These are phyloP conservation scores for Abrostola triplasia DNA, from an alignment of 2,888 invertebrate species.

Conservation along the genomic window DNA sequence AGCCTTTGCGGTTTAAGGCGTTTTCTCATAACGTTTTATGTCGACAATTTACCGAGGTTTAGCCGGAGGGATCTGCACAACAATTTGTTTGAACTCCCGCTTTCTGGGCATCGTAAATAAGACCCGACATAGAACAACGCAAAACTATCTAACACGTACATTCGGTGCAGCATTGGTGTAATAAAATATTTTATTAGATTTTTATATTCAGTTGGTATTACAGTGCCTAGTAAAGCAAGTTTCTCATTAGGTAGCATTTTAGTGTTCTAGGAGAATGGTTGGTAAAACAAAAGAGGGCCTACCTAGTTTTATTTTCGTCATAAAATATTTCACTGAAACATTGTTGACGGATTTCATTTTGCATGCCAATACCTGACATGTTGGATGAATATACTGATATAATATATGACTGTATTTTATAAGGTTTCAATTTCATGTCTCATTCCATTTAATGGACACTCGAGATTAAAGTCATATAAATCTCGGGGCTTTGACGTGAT, in stretches of 20 bases:
- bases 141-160: slow-evolving; percentile 56
- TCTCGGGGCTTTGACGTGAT: no score
- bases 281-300: slow-evolving; percentile 22
- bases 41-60: slow-evolving; percentile 77
- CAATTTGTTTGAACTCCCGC: slow-evolving; percentile 74
- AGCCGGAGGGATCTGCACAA: slow-evolving; percentile 70
- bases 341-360: slow-evolving; percentile 24
- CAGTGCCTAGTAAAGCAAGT: slow-evolving; percentile 42
- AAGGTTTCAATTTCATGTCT: no score
- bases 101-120: slow-evolving; percentile 67
- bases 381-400: neutral
- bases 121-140: slow-evolving; percentile 60
- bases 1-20: slow-evolving; percentile 71
- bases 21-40: slow-evolving; percentile 81
- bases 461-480: no score
- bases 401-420: neutral
- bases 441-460: no score
- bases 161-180: slow-evolving; percentile 55
- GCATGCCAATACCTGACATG: slow-evolving; percentile 16
- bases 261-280: slow-evolving; percentile 23
- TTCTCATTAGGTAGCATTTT: slow-evolving; percentile 54
- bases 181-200: slow-evolving; percentile 62
- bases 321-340: slow-evolving; percentile 41
- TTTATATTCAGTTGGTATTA: slow-evolving; percentile 55
- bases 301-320: slow-evolving; percentile 38